These are phyloP conservation scores for Poeciliopsis turrubarensis DNA, from an alignment of 2,113 vertebrate genomes.

Conservation along the genomic window DNA sequence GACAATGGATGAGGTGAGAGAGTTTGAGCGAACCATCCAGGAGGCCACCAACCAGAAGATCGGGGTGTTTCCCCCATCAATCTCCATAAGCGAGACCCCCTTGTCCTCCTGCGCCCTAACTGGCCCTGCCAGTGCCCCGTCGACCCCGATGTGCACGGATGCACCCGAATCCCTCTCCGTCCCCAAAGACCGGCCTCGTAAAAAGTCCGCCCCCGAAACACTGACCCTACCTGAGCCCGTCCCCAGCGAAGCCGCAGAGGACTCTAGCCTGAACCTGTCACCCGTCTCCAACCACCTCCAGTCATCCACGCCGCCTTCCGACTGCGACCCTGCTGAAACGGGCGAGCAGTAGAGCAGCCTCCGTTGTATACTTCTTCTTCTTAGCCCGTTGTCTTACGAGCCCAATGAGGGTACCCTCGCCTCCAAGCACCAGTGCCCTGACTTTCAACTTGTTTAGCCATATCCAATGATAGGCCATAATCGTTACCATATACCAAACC, in stretches of 20 bases:
- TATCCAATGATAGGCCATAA: constrained; percentile 38
- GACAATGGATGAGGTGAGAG: constrained; percentile 99
- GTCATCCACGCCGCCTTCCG: constrained; percentile 42
- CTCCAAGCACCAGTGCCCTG: constrained; percentile 63
- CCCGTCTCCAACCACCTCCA: constrained; percentile 57
- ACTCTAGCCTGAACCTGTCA: constrained; percentile 25
- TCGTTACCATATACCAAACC: constrained; percentile 13
- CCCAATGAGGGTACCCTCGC: constrained; percentile 40
- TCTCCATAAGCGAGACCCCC: constrained; percentile 91
- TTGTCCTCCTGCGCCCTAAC: constrained; percentile 89
- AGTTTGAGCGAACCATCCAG: constrained; percentile 97
- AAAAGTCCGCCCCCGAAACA: constrained; percentile 97
- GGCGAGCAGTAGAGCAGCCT: constrained; percentile 53
- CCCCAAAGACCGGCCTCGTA: constrained; percentile 93
- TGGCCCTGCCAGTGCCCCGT: constrained; percentile 93
- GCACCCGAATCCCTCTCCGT: constrained; percentile 93
- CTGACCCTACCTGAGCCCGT: constrained; percentile 90
- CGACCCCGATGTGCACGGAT: constrained; percentile 95
- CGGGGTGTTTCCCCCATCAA: constrained; percentile 91
- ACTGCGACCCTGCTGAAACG: constrained; percentile 48
- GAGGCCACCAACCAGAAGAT: constrained; percentile 99
- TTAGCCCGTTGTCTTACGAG: constrained; percentile 52
- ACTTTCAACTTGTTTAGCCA: constrained; percentile 43
- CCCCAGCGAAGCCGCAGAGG: constrained; percentile 29
- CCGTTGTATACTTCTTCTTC: constrained; percentile 13